These are phyloP conservation scores for Ceyx cyanopectus DNA, from an alignment of 2,113 vertebrate genomes.

Conservation along the genomic window DNA sequence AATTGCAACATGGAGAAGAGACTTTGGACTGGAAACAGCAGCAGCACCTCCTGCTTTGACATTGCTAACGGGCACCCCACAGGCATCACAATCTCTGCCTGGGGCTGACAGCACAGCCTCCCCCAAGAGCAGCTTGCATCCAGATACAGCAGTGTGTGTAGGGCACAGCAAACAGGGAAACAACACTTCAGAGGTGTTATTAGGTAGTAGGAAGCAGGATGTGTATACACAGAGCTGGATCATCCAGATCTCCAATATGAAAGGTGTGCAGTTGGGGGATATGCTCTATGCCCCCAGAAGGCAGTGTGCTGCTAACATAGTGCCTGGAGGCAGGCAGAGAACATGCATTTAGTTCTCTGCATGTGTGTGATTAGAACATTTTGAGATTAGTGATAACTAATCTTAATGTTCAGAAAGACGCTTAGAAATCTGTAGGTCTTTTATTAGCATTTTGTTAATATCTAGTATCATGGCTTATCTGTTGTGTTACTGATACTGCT, in stretches of 20 bases:
- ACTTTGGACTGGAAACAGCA: not conserved
- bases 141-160: fast-evolving
- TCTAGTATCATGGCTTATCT: not conserved
- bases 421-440: not conserved
- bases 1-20: not conserved
- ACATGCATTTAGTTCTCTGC: not conserved
- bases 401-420: not conserved
- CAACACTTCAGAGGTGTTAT: too few relatives aligned
- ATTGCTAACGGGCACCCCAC: not conserved
- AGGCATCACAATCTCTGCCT: not conserved
- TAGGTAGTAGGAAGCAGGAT: not conserved
- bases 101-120: not conserved
- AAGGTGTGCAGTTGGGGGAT: not conserved
- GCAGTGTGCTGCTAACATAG: not conserved
- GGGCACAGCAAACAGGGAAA: not conserved
- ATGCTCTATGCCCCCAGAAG: fast-evolving
- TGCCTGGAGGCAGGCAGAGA: not conserved
- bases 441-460: not conserved
- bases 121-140: not conserved
- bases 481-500: not conserved
- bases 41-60: not conserved
- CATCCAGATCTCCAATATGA: not conserved
- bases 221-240: not conserved
- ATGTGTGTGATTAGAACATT: not conserved
- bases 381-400: not conserved